Base-by-base conservation (phyloP, 2,113 vertebrate genomes). In the Turnix velox region DNA sequence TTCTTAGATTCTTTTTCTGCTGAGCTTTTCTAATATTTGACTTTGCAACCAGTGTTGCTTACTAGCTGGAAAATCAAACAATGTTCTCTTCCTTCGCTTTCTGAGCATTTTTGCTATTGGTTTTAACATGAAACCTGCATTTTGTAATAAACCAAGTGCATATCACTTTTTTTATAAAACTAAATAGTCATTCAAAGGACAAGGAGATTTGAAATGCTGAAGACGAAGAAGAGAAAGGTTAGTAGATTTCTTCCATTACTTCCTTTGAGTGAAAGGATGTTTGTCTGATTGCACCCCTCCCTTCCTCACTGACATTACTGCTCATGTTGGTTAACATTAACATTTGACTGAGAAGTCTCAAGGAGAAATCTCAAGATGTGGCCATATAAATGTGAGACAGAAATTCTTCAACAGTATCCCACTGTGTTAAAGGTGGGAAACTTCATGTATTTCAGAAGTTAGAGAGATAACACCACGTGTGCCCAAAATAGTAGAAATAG, bases 131-230 rank as follows among this genome's bases (percentile, higher is more conserved):
- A 88, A 93, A 54, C 40, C 15, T 77, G 78, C 67, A 87, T 72
- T 84, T 77, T 92, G 63, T 67, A 86, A 51, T 39, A 48, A 87
- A 89, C 15, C 15, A 89, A 68, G 18, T n/a, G 28, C 15, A 39
- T 55, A 52, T 68, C 43, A 25, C 84, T 84, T 92, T 59, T 65
- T 63, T 77, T 48, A 18, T 66, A 72, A 92, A 90, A 51, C 28
- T 77, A 88, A 86, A 88, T 63, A 88, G 31, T 75, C 25, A 86
- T 14, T 83, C 10, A 94, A 90, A 94, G 67, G 63, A 94, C 76
- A 90, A 88, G 61, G 77, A 94, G 46, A 83, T 90, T 61, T 71
- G 24, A 84, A 90, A 86, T 14, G 24, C 16, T 25, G 68, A 42
- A 24, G 19, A 82, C 82, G 87, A 93, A 74, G 18, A 43, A 57